phyloP scores from a whole-genome alignment of 2,113 vertebrate genomes.

The Indicator maculatus region DNA sequence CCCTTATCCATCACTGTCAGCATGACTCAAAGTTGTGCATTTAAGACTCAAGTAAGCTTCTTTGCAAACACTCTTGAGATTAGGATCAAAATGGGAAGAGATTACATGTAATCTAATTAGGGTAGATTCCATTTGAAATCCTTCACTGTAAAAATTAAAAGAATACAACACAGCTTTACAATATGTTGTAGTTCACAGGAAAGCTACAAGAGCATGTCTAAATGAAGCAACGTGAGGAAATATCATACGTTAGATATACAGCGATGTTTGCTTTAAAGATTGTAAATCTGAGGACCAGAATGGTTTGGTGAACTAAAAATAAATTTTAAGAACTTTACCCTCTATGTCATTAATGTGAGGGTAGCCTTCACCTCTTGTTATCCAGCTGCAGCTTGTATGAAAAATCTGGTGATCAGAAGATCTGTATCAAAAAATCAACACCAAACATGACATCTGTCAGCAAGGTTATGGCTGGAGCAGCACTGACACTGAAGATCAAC shows the following conservation, averaged over 20 bases:
- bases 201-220: neutral
- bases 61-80: slow-evolving; percentile 64
- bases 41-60: slow-evolving; percentile 63
- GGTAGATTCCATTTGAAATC: slow-evolving; percentile 55
- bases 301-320: slow-evolving; percentile 50
- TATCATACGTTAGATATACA: neutral
- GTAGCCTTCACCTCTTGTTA: neutral
- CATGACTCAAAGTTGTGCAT: slow-evolving; percentile 50
- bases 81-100: slow-evolving; percentile 67
- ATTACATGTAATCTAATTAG: slow-evolving; percentile 68
- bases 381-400: neutral
- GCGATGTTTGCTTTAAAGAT: neutral
- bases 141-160: slow-evolving; percentile 60
- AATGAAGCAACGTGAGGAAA: neutral
- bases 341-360: neutral
- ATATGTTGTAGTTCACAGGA: neutral
- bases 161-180: slow-evolving; percentile 11
- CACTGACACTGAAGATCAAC: neutral
- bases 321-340: slow-evolving; percentile 29
- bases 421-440: neutral
- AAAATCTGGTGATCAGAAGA: neutral
- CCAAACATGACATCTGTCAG: neutral
- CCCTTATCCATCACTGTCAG: slow-evolving; percentile 9
- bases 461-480: neutral
- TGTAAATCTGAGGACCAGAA: neutral